These are phyloP conservation scores for Anas platyrhynchos DNA, from an alignment of 2,113 vertebrate species.

Conservation along the genomic window DNA sequence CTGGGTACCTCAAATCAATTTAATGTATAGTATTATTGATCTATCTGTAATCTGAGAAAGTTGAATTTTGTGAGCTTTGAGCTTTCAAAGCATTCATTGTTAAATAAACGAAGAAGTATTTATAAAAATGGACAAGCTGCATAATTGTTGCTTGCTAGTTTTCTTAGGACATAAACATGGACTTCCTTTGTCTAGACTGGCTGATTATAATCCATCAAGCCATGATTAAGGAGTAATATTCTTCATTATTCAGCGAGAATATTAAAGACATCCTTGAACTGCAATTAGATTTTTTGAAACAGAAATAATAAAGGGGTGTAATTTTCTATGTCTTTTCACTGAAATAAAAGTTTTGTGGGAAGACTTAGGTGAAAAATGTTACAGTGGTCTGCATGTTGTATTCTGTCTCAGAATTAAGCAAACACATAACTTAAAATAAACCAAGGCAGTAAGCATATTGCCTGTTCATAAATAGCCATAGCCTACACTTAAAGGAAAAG, in stretches of 20 bases:
- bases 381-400: not conserved
- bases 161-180: slow-evolving; percentile 65
- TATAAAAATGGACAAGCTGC: slow-evolving; percentile 3
- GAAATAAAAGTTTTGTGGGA: slow-evolving; percentile 22
- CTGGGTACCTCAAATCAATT: not conserved
- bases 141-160: slow-evolving; percentile 68
- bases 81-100: not conserved
- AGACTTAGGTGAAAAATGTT: not conserved
- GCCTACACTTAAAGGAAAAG: not conserved
- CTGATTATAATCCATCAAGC: slow-evolving; percentile 74
- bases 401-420: not conserved
- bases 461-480: not conserved
- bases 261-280: slow-evolving; percentile 65
- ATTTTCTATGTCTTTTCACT: slow-evolving; percentile 27
- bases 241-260: slow-evolving; percentile 64
- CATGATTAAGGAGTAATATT: slow-evolving; percentile 72
- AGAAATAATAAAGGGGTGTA: not conserved
- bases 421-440: not conserved
- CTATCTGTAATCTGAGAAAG: slow-evolving; percentile 14
- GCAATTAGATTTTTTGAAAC: slow-evolving; percentile 58
- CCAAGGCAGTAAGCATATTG: not conserved
- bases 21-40: not conserved
- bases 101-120: not conserved
- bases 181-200: slow-evolving; percentile 73
- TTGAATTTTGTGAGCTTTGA: not conserved